phyloP scores from a whole-genome alignment of 2,797 vertebrate genomes.

The Alectoris magna region DNA sequence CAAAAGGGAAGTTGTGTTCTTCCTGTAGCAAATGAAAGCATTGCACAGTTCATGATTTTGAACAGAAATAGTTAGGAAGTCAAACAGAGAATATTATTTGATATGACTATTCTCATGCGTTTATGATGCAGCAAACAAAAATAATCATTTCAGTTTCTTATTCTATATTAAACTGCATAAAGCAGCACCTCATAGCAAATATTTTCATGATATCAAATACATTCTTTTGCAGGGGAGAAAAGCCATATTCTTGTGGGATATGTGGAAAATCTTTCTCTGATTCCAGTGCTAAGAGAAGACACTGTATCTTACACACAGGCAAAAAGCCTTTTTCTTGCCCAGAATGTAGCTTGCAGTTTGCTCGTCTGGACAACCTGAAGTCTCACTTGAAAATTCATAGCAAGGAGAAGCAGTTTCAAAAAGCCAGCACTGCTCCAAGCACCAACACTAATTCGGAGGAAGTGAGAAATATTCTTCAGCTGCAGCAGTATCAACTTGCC shows the following conservation, averaged over 20 bases:
- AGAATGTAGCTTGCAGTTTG: conserved; percentile 90
- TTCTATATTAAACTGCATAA: neutral
- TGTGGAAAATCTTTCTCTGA: conserved; percentile 95
- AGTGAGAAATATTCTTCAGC: conserved; percentile 85
- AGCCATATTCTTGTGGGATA: conserved; percentile 90
- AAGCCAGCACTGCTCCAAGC: neutral
- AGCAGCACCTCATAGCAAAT: neutral
- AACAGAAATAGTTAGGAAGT: neutral
- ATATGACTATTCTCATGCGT: neutral
- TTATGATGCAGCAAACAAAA: neutral
- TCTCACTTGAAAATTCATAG: conserved; percentile 93
- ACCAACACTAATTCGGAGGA: conserved; percentile 71
- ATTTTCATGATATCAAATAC: neutral
- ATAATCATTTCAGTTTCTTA: neutral
- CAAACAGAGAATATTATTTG: neutral
- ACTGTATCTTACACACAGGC: conserved; percentile 93
- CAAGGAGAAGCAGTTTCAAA: conserved; percentile 84
- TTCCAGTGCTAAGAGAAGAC: conserved; percentile 93
- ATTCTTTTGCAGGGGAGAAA: conserved; percentile 89
- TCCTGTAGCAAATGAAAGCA: neutral
- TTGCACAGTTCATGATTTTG: neutral
- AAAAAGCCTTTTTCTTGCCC: conserved; percentile 93
- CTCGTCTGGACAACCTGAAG: conserved; percentile 94
- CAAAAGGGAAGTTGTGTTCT: neutral
- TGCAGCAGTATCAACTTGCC: conserved; percentile 90